A percentile compares a stretch with the other conserved stretches of the same genome.
These are phyloP conservation scores for Dascillus cervinus DNA, from an alignment of 2,888 invertebrate species.

Conservation along the genomic window DNA sequence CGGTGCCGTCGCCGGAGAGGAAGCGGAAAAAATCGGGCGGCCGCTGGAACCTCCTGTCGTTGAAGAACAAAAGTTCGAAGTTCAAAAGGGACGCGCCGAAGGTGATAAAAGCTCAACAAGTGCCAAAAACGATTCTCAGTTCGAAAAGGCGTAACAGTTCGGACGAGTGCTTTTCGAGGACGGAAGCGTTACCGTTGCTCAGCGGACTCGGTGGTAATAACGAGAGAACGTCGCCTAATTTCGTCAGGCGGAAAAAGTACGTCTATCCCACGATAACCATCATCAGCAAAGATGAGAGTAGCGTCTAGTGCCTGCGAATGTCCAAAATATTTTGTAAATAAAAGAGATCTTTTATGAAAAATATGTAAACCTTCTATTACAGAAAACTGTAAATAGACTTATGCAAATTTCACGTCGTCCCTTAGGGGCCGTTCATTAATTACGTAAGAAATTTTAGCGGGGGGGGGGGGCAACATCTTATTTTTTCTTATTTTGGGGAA, in stretches of 20 bases:
- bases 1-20: constrained; percentile 7
- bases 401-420: no score
- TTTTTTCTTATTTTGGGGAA: no score
- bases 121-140: constrained; percentile 27
- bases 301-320: constrained; percentile 42
- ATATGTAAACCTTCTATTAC: no score
- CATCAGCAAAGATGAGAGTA: constrained; percentile 47
- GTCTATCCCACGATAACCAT: constrained; percentile 51
- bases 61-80: constrained; percentile 19
- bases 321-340: no score
- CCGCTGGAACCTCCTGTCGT: constrained; percentile 23
- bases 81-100: constrained; percentile 18
- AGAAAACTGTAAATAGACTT: no score
- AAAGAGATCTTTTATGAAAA: no score
- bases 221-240: constrained; percentile 45
- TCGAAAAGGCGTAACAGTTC: constrained; percentile 29
- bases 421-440: no score
- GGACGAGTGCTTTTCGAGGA: constrained; percentile 34
- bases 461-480: no score
- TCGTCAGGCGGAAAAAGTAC: constrained; percentile 54
- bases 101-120: constrained; percentile 20
- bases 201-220: constrained; percentile 43
- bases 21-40: constrained; percentile 13
- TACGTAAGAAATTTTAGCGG: no score
- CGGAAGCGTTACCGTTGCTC: constrained; percentile 52